Evolutionary conservation across 2,888 invertebrate genomes (phyloP), one percentile per base, ranked within the genome.

Genomic region (Vanessa cardui): DNA sequence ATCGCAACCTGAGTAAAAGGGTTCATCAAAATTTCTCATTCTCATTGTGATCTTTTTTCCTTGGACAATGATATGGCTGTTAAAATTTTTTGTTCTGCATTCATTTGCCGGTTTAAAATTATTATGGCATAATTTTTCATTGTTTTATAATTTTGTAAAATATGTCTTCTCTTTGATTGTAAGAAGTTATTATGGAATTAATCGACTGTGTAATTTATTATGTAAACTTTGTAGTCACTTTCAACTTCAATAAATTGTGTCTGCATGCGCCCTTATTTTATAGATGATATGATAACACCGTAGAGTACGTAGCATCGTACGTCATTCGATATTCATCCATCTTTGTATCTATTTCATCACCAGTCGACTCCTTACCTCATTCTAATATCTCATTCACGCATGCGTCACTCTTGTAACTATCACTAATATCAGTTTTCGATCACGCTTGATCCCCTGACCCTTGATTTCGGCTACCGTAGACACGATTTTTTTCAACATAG

Each of bases 361-460:
- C 68, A 66, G 74, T 73, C 76, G 73, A 80, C 78, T 73, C 70
- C 80, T 84, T 84, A 75, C 83, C 66, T 67, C 73, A 67, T 68
- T 80, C 84, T 87, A 87, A 89, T 88, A 88, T 88, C 87, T 91
- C 85, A 90, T 90, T 89, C 89, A 90, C 88, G 89, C 90, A 87
- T 90, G 84, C 89, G 85, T 89, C 90, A 87, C 84, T 89, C 83
- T 81, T 75, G 75, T 81, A 81, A 84, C 84, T 83, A 89, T 89
- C 87, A 87, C 82, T 85, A 84, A 87, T 89, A 91, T 91, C 90
- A 90, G 87, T 89, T 90, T 89, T 88, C 81, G 86, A 90, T 90
- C 91, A 88, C 87, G 89, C 74, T 85, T 90, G 91, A 90, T 88
- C 92, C 89, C 82, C 80, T 89, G 92, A 92, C 92, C 92, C 89